These are phyloP conservation scores for Acanthurus tractus DNA, from an alignment of 2,797 vertebrate species.

Conservation along the genomic window DNA sequence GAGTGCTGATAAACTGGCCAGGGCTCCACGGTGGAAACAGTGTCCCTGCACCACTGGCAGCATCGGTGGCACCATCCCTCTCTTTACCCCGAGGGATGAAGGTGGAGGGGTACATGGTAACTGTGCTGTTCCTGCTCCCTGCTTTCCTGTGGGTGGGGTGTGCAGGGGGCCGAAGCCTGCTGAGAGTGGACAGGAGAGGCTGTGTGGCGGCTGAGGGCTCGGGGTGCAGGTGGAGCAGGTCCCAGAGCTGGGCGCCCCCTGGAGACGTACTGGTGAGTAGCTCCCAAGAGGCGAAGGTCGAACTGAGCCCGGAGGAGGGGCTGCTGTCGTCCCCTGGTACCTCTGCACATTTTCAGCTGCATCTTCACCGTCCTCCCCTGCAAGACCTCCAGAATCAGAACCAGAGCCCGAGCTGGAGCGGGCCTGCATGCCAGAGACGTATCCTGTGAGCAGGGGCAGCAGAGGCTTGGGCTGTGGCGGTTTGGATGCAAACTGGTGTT, in stretches of 20 bases:
- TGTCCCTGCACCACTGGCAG: conserved; percentile 78
- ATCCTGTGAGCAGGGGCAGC: conserved; percentile 90
- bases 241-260: conserved; percentile 84
- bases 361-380: conserved; percentile 66
- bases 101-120: conserved; percentile 67
- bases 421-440: conserved; percentile 89
- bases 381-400: conserved; percentile 61
- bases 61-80: conserved; percentile 70
- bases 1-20: conserved; percentile 71
- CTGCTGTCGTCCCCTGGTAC: conserved; percentile 44
- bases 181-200: conserved; percentile 86
- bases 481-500: conserved; percentile 90
- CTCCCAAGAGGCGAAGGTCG: conserved; percentile 94
- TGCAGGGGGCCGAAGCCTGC: conserved; percentile 77
- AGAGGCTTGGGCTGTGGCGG: conserved; percentile 87
- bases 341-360: conserved; percentile 51
- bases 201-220: conserved; percentile 82
- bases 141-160: conserved; percentile 67
- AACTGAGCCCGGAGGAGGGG: conserved; percentile 84
- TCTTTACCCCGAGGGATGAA: conserved; percentile 75
- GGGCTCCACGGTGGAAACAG: conserved; percentile 81
- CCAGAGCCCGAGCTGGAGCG: conserved; percentile 60
- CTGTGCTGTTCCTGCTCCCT: conserved; percentile 22
- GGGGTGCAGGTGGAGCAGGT: conserved; percentile 90
- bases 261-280: conserved; percentile 92